Conservation (phyloP, 2,888 invertebrate genomes). For the Tuta absoluta region DNA sequence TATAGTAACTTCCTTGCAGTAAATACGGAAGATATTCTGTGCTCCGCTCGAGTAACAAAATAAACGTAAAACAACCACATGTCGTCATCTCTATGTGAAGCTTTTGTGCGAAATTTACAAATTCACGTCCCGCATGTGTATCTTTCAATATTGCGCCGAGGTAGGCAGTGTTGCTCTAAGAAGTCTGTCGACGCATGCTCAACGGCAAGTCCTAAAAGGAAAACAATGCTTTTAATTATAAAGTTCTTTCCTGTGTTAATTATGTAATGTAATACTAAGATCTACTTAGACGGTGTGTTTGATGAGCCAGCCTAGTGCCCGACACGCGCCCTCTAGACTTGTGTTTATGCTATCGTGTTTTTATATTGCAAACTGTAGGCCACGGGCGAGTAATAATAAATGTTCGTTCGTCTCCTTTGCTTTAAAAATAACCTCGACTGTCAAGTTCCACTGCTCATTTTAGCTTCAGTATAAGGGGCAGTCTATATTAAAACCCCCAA, state of each 20-base stretch:
- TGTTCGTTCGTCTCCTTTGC: slow-evolving; percentile 42
- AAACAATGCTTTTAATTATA: slow-evolving; percentile 12
- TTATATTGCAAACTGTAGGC: slow-evolving; percentile 50
- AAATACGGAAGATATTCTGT: slow-evolving; percentile 3
- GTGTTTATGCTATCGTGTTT: slow-evolving; percentile 32
- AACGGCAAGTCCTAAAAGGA: background rate
- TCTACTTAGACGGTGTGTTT: background rate
- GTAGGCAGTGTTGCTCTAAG: no score
- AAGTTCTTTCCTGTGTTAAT: slow-evolving; percentile 19
- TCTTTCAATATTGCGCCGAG: no score
- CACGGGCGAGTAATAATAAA: slow-evolving; percentile 58
- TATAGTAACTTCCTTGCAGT: background rate
- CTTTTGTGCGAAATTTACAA: background rate
- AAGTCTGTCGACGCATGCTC: background rate
- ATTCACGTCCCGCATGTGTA: background rate
- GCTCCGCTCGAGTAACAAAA: background rate
- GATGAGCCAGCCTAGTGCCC: background rate
- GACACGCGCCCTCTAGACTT: slow-evolving; percentile 10
- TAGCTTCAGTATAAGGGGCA: background rate
- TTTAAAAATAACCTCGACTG: slow-evolving; percentile 48
- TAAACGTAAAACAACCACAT: no score
- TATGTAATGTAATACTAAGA: background rate
- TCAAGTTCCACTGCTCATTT: slow-evolving; percentile 27
- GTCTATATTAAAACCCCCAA: background rate
- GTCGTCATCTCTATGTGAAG: background rate